These are phyloP conservation scores for Heliconius aoede DNA, from an alignment of 2,888 invertebrate species.

Conservation along the genomic window DNA sequence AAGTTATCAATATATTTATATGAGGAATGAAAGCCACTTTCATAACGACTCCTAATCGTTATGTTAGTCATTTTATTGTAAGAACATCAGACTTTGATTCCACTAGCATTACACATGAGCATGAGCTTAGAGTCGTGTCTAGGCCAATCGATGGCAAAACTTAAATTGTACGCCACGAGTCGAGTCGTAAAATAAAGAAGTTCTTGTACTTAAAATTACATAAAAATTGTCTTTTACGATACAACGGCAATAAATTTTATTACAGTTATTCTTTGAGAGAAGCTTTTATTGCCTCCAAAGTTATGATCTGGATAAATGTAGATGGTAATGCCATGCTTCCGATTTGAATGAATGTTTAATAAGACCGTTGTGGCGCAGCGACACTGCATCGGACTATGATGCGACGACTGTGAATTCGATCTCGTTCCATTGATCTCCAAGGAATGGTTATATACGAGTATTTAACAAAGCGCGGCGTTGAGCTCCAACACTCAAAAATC, in stretches of 20 bases:
- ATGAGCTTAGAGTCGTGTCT: not conserved
- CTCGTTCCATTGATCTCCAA: too few species aligned
- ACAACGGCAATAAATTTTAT: slow-evolving; percentile 60
- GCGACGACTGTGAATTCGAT: too few species aligned
- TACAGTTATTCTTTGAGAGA: slow-evolving; percentile 53
- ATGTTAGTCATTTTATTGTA: not conserved
- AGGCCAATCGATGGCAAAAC: slow-evolving; percentile 44
- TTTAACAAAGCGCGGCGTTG: too few species aligned
- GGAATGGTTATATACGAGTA: too few species aligned
- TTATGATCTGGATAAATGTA: slow-evolving; percentile 57
- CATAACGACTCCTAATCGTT: too few species aligned
- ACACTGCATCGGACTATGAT: too few species aligned
- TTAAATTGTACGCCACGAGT: slow-evolving; percentile 51
- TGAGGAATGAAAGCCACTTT: not conserved
- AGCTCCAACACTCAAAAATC: too few species aligned
- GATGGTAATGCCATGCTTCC: slow-evolving; percentile 37
- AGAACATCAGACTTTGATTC: not conserved
- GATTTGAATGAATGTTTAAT: slow-evolving; percentile 34
- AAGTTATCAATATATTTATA: too few species aligned
- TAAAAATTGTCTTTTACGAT: slow-evolving; percentile 65
- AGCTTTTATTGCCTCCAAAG: slow-evolving; percentile 56
- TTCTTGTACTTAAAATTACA: slow-evolving; percentile 61
- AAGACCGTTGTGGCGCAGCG: too few species aligned
- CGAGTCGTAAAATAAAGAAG: slow-evolving; percentile 55
- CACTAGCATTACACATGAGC: not conserved